Evolutionary conservation across 2,797 vertebrate species (phyloP), one percentile per base, ranked within the genome.

Genomic region (Chelon auratus): DNA sequence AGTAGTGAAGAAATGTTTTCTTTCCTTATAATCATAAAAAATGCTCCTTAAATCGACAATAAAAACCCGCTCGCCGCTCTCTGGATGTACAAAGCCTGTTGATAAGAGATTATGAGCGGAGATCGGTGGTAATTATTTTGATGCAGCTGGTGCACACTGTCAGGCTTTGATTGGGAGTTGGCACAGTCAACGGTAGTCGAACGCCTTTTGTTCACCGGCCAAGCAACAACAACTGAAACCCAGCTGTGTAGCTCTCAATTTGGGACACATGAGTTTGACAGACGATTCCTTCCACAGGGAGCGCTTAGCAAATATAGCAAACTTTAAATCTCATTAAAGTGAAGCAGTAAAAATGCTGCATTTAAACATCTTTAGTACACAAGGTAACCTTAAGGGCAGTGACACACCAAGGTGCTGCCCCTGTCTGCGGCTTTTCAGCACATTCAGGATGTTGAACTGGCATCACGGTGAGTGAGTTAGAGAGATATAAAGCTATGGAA

Each of bases 101-200:
- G 61, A 72, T 64, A 51, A 72, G 69, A 61, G 60, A 70, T 68
- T 63, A 59, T 57, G 72, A 70, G 43, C 18, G 24, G 11, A 60
- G 47, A 52, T 76, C 47, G 24, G 64, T 2, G 36, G 50, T 69
- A 57, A 82, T 75, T 68, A 72, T 36, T 50, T 61, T 62, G 63
- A 71, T 45, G 61, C 79, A 82, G 82, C 79, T 81, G 79, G 53
- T 59, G 43, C 45, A 39, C 63, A 70, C 61, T 72, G 59, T 65
- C 68, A 75, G 70, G 13, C 62, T 62, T 72, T 54, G 66, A 83
- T 63, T 72, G 43, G 74, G 60, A 73, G 64, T 40, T 76, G 75
- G 68, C 78, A 65, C 30, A 9, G 59, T 78, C 66, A 66, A 24
- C 47, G 51, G 18, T 47, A 42, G 63, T 65, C 42, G 50, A 84